Base-by-base conservation (phyloP, 1,140 invertebrate species). In the Papilio polyxenes region DNA sequence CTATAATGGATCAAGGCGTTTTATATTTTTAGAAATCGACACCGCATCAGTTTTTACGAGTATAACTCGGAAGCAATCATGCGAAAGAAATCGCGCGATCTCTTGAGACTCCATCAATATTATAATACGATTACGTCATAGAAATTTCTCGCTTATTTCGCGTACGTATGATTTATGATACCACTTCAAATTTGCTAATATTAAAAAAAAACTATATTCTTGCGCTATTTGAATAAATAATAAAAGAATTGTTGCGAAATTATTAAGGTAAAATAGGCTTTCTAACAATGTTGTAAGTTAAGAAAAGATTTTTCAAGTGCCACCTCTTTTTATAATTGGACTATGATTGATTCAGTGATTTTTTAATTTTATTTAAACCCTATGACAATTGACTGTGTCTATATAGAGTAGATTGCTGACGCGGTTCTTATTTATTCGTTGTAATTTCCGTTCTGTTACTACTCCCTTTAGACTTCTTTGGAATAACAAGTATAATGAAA, bases 81-180 rank as follows among this genome's bases (percentile, higher is more conserved):
- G 62, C 62, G 23, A 65, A 13, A 62, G n/a, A 65, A 23, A 65
- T 65, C 62, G 62, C 20, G 62, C 23, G 31, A 65, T 65, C 62
- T 65, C 62, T 31, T 31, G 62, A 65, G 62, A 31, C 65, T 72
- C 65, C 65, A 72, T 72, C 65, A 72, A 72, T 72, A 72, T 72
- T 72, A 72, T 72, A 72, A 72, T 72, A 72, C 31, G 65, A 72
- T 72, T 72, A 72, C 65, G 65, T 72, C 65, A 72, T 72, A 72
- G 65, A 40, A 72, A 72, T 72, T 72, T 37, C 23, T 40, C 65
- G 65, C 65, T 72, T 72, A 72, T 72, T 37, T 72, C 31, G 65
- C 65, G 65, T 37, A 72, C 65, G 65, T 72, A 72, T 72, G 65
- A 72, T 72, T 72, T 72, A 72, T 72, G 65, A 37, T 37, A 17